Percentiles rank a stretch among this genome's conserved stretches.
phyloP scores from a whole-genome alignment of 2,888 invertebrate species.

The Nephrotoma flavescens region DNA sequence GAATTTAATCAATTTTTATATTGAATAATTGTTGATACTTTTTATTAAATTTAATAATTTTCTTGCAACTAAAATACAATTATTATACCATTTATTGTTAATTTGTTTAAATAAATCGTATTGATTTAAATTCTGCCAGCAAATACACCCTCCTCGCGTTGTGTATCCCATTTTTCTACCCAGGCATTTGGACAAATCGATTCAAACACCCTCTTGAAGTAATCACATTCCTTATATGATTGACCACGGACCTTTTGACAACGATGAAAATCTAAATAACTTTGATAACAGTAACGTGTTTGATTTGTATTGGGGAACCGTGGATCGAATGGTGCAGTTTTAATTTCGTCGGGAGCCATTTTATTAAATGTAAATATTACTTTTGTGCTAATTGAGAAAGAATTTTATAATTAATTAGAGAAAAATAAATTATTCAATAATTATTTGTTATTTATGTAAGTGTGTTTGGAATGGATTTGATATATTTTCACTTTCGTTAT shows the following conservation, averaged over 20 bases:
- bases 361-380: neutral
- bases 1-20: neutral
- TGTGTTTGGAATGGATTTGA: constrained; percentile 1
- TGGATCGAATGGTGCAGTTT: constrained; percentile 86
- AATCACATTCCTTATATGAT: constrained; percentile 75
- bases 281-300: constrained; percentile 87
- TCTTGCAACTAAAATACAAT: neutral
- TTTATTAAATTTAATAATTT: neutral
- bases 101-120: neutral
- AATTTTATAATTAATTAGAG: neutral
- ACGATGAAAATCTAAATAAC: constrained; percentile 83
- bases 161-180: constrained; percentile 80
- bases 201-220: constrained; percentile 69
- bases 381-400: neutral
- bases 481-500: neutral
- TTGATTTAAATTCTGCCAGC: constrained; percentile 43
- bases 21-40: neutral
- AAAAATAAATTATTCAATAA: neutral
- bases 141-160: constrained; percentile 63
- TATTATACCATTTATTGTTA: neutral
- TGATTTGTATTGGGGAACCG: constrained; percentile 94
- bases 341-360: constrained; percentile 12
- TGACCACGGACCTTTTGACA: constrained; percentile 83
- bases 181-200: constrained; percentile 77
- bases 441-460: neutral